Evolutionary conservation across 1,140 invertebrate species (phyloP), one percentile per base, ranked within the genome.

Genomic region (Hycleus cichorii): DNA sequence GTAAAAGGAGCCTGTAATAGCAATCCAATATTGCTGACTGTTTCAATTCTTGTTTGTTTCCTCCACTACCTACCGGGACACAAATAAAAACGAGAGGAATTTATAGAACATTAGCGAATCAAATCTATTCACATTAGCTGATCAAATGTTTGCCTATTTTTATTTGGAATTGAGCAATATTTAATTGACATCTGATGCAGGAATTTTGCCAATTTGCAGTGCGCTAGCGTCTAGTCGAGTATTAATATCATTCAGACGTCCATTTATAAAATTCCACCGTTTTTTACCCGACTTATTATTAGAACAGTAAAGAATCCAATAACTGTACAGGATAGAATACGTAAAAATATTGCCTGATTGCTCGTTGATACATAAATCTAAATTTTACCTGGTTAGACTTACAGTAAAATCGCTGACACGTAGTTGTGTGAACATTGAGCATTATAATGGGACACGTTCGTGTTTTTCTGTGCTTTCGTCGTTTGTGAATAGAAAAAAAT

Each of bases 11-110:
- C 42, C 10, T 46, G 51, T 53, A 53, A 53, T 53, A 53, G 51
- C 51, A 53, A 53, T 53, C 51, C 51, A 53, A 53, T 53, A 53
- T 32, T 45, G 51, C 51, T 53, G 51, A 53, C 51, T 53, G 39
- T 53, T 53, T 53, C 51, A 53, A 45, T 53, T 53, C 18, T 53
- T 53, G 45, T 53, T 53, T 53, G 51, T 53, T 53, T 53, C 45
- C 51, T 53, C 46, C 51, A 53, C 44, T 46, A 53, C 44, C 43
- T 32, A 32, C 4, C 32, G 7, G 1, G 32, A 32, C 18, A 18
- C 18, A 32, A 32, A 32, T 32, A 32, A 5, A 32, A 32, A 7
- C 32, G 32, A 32, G 18, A 18, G 1, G 18, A 18, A 18, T 18
- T 18, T 18, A 32, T 32, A 32, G 32, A 44, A 46, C 42, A 53